Evolutionary conservation across 23 tunicate species (phyloP).

Genomic region (Trididemnum miniatum): DNA sequence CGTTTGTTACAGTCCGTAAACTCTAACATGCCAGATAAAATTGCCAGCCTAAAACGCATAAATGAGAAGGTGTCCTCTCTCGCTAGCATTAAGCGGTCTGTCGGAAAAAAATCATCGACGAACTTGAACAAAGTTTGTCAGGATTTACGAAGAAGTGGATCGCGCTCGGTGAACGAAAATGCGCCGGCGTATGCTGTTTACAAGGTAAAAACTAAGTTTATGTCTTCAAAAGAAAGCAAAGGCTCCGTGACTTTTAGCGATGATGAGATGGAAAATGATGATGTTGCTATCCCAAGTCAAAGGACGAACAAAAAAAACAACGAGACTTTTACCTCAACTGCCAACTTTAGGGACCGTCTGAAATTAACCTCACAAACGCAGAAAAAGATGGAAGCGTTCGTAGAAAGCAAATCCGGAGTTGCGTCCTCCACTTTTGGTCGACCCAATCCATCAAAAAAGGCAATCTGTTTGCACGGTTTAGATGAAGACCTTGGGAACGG

Average conservation of each 20-base stretch:
- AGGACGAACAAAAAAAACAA: too few relatives aligned
- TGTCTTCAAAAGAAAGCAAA: conserved; percentile 13
- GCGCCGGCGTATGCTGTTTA: conserved; percentile 49
- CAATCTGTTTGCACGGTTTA: background rate
- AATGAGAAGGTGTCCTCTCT: background rate
- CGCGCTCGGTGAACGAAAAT: conserved; percentile 57
- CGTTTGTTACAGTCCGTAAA: conserved; percentile 11
- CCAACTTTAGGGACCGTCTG: too few relatives aligned
- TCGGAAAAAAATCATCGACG: background rate
- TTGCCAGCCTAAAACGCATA: background rate
- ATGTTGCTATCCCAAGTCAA: background rate
- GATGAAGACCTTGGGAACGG: background rate
- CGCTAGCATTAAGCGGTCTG: background rate
- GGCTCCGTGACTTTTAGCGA: conserved; percentile 33
- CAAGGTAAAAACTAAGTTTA: conserved; percentile 54
- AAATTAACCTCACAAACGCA: too few relatives aligned
- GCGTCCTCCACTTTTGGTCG: too few relatives aligned
- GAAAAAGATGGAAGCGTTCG: too few relatives aligned
- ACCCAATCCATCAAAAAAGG: too few relatives aligned
- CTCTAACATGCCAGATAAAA: background rate
- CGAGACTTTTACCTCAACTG: too few relatives aligned
- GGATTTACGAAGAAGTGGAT: conserved; percentile 28
- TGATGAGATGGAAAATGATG: conserved; percentile 30
- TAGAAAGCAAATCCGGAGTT: too few relatives aligned
- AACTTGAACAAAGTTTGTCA: conserved; percentile 14